Evolutionary conservation across 1,140 invertebrate genomes (phyloP).

Genomic region (Psix sp.): DNA sequence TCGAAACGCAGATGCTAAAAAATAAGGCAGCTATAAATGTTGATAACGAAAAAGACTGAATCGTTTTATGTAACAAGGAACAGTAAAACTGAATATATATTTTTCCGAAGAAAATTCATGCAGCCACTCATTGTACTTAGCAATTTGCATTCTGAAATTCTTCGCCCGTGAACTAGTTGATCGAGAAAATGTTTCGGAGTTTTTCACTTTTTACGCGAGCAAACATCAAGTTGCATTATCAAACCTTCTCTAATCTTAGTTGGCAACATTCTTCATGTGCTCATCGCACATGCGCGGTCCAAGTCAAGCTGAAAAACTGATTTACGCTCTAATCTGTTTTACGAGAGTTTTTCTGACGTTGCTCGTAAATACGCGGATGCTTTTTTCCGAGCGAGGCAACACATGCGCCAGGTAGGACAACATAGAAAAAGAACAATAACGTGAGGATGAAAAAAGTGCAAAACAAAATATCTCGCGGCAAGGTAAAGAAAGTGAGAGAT

Average conservation of each 20-base stretch:
- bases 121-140: too few species aligned
- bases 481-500: slow-evolving; percentile 44
- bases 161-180: too few species aligned
- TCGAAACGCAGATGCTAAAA: too few species aligned
- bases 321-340: slow-evolving; percentile 57
- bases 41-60: too few species aligned
- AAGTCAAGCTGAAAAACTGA: slow-evolving; percentile 50
- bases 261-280: slow-evolving; percentile 38
- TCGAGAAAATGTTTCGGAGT: too few species aligned
- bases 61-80: too few species aligned
- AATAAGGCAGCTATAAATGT: too few species aligned
- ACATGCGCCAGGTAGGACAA: slow-evolving; percentile 11
- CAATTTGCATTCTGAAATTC: too few species aligned
- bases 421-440: slow-evolving; percentile 3
- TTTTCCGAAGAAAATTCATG: too few species aligned
- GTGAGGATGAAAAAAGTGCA: slow-evolving; percentile 6
- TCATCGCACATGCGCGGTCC: slow-evolving; percentile 24
- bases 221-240: too few species aligned
- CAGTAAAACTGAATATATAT: too few species aligned
- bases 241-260: slow-evolving; percentile 31
- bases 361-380: slow-evolving; percentile 44
- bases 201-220: too few species aligned
- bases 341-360: slow-evolving; percentile 35
- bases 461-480: slow-evolving; percentile 24
- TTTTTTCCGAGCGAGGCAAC: slow-evolving; percentile 17